phyloP scores from a whole-genome alignment of 2,113 vertebrate species.

The Sitta europaea region DNA sequence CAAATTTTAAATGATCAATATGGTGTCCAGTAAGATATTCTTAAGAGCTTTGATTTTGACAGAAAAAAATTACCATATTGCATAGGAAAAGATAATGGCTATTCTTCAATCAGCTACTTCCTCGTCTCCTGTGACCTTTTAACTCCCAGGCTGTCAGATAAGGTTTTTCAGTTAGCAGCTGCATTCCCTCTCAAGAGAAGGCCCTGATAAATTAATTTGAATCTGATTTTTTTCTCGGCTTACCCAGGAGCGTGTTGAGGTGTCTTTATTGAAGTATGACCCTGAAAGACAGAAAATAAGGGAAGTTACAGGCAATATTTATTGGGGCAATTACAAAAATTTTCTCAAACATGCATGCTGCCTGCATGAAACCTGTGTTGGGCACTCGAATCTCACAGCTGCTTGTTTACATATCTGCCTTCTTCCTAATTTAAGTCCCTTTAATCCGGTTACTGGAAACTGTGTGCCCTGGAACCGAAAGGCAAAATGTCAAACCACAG shows the following conservation, averaged over 20 bases:
- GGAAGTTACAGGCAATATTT: not conserved
- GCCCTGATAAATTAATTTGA: not conserved
- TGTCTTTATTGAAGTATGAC: not conserved
- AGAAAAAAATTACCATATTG: not conserved
- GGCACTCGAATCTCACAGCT: not conserved
- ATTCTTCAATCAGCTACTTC: not conserved
- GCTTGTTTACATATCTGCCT: constrained; percentile 27
- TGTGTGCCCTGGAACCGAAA: not conserved
- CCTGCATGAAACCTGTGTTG: not conserved
- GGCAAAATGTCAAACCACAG: not conserved
- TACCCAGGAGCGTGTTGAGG: not conserved
- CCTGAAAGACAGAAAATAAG: not conserved
- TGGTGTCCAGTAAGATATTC: not conserved
- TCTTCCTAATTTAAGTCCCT: not conserved
- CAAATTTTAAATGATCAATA: not conserved
- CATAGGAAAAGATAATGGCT: not conserved
- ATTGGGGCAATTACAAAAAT: not conserved
- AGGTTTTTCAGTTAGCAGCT: not conserved
- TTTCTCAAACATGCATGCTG: not conserved
- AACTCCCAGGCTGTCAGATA: not conserved
- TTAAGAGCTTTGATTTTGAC: not conserved
- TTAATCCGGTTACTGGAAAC: not conserved
- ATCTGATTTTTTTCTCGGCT: not conserved
- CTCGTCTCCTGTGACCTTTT: not conserved
- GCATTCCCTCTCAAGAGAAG: not conserved